Evolutionary conservation across 2,113 vertebrate species (phyloP).

Genomic region (Ptilonorhynchus violaceus): DNA sequence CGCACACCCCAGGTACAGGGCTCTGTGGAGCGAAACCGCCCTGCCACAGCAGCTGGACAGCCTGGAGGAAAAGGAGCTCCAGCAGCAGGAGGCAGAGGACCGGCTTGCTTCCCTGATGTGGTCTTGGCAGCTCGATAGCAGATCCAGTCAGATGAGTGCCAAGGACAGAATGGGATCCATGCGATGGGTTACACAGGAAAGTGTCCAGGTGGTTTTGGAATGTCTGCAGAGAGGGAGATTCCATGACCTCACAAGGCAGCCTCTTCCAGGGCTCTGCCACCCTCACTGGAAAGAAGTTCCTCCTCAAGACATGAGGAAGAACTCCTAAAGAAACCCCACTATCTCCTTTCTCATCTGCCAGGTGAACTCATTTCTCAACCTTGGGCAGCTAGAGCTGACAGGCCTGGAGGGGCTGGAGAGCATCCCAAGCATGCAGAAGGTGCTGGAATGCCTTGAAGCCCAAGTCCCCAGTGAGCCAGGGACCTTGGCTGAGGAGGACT

Average conservation of each 20-base stretch:
- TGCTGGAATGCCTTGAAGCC: too few species aligned
- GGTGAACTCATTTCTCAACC: background rate
- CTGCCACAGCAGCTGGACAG: background rate
- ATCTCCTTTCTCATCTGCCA: background rate
- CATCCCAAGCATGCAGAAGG: accelerated
- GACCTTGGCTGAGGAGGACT: background rate
- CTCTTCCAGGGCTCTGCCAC: background rate
- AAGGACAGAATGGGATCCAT: background rate
- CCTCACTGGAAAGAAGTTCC: background rate
- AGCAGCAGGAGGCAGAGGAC: background rate
- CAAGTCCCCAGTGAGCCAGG: background rate
- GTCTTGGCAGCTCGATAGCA: background rate
- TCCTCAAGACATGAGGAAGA: background rate
- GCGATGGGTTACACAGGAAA: background rate
- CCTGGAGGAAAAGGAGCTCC: background rate
- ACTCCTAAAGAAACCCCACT: accelerated
- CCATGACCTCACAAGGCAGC: accelerated
- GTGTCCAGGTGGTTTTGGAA: background rate
- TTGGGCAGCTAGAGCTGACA: background rate
- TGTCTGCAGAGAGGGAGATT: background rate
- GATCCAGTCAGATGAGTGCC: background rate
- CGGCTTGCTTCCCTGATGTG: background rate
- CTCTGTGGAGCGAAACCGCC: accelerated
- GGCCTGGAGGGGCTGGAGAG: background rate
- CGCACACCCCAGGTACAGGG: background rate